Percentiles rank a stretch among this genome's conserved stretches.
Evolutionary conservation across 2,797 vertebrate genomes (phyloP).

Genomic region (Channallabes apus): DNA sequence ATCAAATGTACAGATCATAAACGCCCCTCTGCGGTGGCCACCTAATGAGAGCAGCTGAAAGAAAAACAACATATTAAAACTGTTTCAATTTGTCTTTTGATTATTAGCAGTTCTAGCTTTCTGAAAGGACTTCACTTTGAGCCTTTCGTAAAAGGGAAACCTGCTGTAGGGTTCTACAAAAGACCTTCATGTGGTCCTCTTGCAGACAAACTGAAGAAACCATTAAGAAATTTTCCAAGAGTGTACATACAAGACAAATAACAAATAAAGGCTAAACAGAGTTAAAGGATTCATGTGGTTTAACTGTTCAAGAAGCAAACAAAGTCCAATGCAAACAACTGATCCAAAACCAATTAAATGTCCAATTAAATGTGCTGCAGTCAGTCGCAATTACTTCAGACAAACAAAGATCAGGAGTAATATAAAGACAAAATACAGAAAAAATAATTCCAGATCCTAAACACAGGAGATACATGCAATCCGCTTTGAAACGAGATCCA

Average conservation of each 20-base stretch:
- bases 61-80: too few relatives aligned
- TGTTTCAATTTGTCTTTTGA: background rate
- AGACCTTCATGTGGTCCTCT: background rate
- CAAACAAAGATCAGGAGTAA: background rate
- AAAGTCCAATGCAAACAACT: background rate
- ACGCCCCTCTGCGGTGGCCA: too few relatives aligned
- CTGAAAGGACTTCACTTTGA: background rate
- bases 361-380: background rate
- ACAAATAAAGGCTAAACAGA: background rate
- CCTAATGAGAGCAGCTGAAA: too few relatives aligned
- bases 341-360: constrained; percentile 6
- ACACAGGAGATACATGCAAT: background rate
- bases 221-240: background rate
- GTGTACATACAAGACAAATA: background rate
- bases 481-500: background rate
- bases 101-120: background rate
- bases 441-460: background rate
- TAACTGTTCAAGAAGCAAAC: background rate
- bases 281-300: background rate
- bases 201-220: background rate
- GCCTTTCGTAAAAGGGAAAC: background rate
- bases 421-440: background rate
- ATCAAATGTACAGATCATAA: too few relatives aligned
- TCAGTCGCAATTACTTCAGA: background rate
- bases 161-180: background rate